phyloP scores from a whole-genome alignment of 2,888 invertebrate genomes.

The Clivina fossor region DNA sequence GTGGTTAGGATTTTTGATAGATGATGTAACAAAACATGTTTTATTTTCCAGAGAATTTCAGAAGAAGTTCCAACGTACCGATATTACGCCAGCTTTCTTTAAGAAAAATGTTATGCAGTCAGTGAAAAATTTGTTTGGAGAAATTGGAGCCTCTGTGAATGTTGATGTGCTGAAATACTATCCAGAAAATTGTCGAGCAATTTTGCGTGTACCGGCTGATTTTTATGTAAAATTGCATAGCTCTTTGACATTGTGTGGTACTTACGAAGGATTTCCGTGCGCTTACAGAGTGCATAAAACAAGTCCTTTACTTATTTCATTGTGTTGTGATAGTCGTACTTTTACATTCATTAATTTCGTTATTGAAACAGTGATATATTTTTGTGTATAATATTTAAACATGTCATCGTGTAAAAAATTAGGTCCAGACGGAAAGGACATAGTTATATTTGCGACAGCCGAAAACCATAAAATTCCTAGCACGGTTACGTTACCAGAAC shows the following conservation, averaged over 20 bases:
- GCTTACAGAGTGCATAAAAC: slow-evolving; percentile 59
- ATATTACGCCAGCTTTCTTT: slow-evolving; percentile 57
- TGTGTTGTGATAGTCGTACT: slow-evolving; percentile 51
- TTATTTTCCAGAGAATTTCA: slow-evolving; percentile 54
- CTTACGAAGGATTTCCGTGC: slow-evolving; percentile 56
- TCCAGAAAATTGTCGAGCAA: slow-evolving; percentile 52
- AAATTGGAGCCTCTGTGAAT: slow-evolving; percentile 56
- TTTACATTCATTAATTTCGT: no score
- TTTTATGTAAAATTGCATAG: slow-evolving; percentile 60
- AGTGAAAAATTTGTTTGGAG: slow-evolving; percentile 60
- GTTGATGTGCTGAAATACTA: slow-evolving; percentile 63
- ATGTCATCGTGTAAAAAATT: slow-evolving; percentile 57
- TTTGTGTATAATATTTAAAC: slow-evolving; percentile 34
- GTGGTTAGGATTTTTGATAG: slow-evolving; percentile 27
- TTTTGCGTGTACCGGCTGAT: slow-evolving; percentile 59
- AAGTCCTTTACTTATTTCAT: slow-evolving; percentile 52
- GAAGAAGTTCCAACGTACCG: slow-evolving; percentile 47
- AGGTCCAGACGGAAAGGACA: slow-evolving; percentile 69
- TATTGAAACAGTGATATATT: no score
- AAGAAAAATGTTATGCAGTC: slow-evolving; percentile 61
- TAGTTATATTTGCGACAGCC: slow-evolving; percentile 78
- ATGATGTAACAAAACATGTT: slow-evolving; percentile 30
- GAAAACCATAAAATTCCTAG: slow-evolving; percentile 78
- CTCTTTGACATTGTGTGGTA: slow-evolving; percentile 58
- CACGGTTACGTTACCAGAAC: slow-evolving; percentile 67